These are phyloP conservation scores for Cyrtonyx montezumae DNA, from an alignment of 2,113 vertebrate species.

Conservation along the genomic window DNA sequence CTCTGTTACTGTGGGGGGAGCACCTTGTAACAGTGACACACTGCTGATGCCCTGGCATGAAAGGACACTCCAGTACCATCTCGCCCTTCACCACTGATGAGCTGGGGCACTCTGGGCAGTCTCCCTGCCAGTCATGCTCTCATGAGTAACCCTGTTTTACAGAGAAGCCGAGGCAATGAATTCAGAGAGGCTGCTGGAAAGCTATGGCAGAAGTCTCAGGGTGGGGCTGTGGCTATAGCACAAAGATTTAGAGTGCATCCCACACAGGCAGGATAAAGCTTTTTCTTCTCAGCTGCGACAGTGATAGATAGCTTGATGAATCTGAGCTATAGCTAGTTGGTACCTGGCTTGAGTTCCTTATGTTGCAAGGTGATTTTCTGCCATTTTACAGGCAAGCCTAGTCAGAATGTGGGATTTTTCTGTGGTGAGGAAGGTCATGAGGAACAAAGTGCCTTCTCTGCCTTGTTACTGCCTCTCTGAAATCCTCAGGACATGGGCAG, in stretches of 20 bases:
- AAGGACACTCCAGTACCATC: not conserved
- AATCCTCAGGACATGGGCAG: not conserved
- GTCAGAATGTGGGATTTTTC: slow-evolving; percentile 20
- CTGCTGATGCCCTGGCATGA: not conserved
- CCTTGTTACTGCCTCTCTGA: not conserved
- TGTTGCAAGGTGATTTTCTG: slow-evolving; percentile 61
- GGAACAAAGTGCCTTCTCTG: not conserved
- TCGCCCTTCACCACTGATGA: slow-evolving; percentile 5
- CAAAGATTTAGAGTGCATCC: slow-evolving; percentile 15
- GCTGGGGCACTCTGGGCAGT: not conserved
- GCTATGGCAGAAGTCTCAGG: not conserved
- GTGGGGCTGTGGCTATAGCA: not conserved
- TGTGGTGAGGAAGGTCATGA: not conserved
- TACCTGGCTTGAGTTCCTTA: slow-evolving; percentile 59
- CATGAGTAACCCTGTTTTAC: slow-evolving; percentile 10
- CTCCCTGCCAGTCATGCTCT: not conserved
- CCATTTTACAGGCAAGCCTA: slow-evolving; percentile 31
- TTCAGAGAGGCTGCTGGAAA: slow-evolving; percentile 40
- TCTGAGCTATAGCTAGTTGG: slow-evolving; percentile 41
- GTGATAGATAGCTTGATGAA: slow-evolving; percentile 47
- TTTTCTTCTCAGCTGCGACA: slow-evolving; percentile 32
- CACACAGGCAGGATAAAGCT: slow-evolving; percentile 23
- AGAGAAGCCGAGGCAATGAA: slow-evolving; percentile 51
- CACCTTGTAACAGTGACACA: not conserved
- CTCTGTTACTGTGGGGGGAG: not conserved